phyloP scores from a whole-genome alignment of 2,797 vertebrate genomes.

The Astyanax mexicanus region DNA sequence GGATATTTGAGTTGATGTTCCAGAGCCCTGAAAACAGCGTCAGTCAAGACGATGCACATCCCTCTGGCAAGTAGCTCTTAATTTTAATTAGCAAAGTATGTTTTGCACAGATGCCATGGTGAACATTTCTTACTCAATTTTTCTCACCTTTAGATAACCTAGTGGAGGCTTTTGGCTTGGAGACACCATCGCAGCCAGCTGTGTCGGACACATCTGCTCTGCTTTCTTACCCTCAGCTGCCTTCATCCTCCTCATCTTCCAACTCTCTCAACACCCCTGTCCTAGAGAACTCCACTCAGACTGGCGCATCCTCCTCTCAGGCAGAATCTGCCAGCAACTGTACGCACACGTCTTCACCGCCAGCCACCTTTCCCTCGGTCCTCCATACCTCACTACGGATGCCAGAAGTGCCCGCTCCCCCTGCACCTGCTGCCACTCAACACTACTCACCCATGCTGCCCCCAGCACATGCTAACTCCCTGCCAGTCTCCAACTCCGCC shows the following conservation, averaged over 20 bases:
- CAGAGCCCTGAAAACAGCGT: conserved; percentile 91
- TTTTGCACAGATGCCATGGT: not conserved
- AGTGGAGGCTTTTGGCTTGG: conserved; percentile 82
- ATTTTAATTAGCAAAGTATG: not conserved
- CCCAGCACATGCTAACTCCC: conserved; percentile 72
- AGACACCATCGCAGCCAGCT: conserved; percentile 75
- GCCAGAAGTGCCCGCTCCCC: conserved; percentile 81
- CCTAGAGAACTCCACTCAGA: conserved; percentile 74
- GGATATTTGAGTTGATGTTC: conserved; percentile 97
- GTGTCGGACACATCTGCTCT: conserved; percentile 76
- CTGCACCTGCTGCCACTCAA: conserved; percentile 70
- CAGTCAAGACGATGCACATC: conserved; percentile 87
- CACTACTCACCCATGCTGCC: conserved; percentile 84
- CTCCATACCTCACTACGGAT: conserved; percentile 78
- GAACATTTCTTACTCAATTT: not conserved
- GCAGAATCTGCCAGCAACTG: conserved; percentile 64
- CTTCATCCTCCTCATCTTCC: conserved; percentile 78
- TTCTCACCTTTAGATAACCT: conserved; percentile 78
- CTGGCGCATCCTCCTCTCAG: conserved; percentile 70
- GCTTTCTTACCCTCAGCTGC: conserved; percentile 81
- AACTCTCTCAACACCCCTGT: conserved; percentile 79
- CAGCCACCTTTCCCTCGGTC: conserved; percentile 73
- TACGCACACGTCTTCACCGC: conserved; percentile 56
- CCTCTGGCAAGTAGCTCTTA: conserved; percentile 76
- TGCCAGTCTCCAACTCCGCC: conserved; percentile 74